Evolutionary conservation across 2,888 invertebrate species (phyloP), one percentile per base, ranked within the genome.

Genomic region (Morinoia aosen): DNA sequence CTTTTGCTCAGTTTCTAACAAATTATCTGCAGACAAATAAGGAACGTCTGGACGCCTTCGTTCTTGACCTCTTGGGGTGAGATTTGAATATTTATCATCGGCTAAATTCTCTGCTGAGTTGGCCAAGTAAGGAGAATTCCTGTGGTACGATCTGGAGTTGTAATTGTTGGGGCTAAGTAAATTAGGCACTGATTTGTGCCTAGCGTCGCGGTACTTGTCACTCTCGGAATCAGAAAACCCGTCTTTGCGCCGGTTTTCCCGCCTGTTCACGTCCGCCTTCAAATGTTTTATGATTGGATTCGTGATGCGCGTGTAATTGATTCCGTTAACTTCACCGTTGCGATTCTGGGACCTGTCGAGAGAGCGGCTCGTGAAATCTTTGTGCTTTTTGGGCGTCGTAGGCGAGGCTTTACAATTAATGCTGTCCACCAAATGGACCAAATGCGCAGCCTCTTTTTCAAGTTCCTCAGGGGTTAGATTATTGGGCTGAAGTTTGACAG

Each of bases 131-230:
- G 64, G 95, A 58, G 58, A 58, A 33, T 95, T 95, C 91, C 61
- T 19, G 40, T 56, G 57, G 19, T 58, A 76, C 11, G 64, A 25
- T 48, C 56, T 40, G 16, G 88, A 90, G 57, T 76, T 95, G 88
- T 96, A 93, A 91, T 95, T 91, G 12, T 93, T 48, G 58, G 96
- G 56, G 91, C 61, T 90, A 0, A 95, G 61, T 25, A 95, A 88
- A 76, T 96, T 96, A 19, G 95, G 96, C 19, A 96, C 96, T 10
- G 96, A 96, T 95, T 96, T 96, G 95, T 96, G 96, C 58, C 95
- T 88, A n/a, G 91, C 88, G 12, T 76, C 94, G 8, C 88, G 91
- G 40, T 95, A 61, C 11, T n/a, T 58, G 64, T 95, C 95, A 19
- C 90, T 91, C 48, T 96, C 96, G 40, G 96, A 76, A 57, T 96